Conservation (phyloP, 2,113 vertebrate species). For the Edolisoma coerulescens region DNA sequence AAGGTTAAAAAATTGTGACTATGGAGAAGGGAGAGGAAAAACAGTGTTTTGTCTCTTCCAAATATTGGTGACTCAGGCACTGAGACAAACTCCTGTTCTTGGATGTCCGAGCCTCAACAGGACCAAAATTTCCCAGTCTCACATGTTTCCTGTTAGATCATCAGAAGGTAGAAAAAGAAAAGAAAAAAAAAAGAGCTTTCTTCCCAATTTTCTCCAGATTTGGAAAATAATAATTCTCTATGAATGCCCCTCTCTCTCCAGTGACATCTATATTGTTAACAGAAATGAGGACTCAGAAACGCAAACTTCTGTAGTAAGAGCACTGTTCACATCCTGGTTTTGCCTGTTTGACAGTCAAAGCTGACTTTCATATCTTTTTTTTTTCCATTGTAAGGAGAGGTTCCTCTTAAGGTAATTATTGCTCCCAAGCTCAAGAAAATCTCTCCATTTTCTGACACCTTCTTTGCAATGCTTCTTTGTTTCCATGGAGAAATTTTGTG, state of each 20-base stretch:
- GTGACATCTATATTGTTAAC: background rate
- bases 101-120: fast-evolving
- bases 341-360: background rate
- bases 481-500: slow-evolving; percentile 52
- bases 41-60: background rate
- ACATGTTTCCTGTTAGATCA: background rate
- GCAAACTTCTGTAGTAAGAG: background rate
- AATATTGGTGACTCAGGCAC: background rate
- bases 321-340: background rate
- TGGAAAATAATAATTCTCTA: background rate
- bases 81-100: background rate
- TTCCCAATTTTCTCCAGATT: background rate
- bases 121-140: background rate
- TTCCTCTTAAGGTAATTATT: slow-evolving; percentile 8
- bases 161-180: background rate
- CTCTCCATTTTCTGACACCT: background rate
- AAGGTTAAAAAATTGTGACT: background rate
- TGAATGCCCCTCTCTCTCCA: background rate
- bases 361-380: background rate
- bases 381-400: background rate
- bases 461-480: background rate
- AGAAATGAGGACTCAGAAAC: background rate
- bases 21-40: slow-evolving; percentile 5
- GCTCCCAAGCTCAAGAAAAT: background rate
- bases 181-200: background rate